These are phyloP conservation scores for Ectemnius continuus DNA, from an alignment of 2,888 invertebrate species.

Conservation along the genomic window DNA sequence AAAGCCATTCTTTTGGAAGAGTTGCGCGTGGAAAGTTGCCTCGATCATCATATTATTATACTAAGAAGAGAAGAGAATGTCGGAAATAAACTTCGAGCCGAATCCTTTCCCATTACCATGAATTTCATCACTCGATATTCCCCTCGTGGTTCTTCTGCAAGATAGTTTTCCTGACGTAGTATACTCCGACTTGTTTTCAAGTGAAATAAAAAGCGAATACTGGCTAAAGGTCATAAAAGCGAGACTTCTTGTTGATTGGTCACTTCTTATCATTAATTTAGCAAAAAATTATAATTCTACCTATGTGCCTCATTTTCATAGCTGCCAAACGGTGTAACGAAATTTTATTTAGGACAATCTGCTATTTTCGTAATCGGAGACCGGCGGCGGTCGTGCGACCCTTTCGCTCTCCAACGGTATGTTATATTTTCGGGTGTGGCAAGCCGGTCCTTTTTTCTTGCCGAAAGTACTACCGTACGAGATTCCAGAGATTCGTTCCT, in stretches of 20 bases:
- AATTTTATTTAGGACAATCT: not conserved
- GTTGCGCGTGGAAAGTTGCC: not conserved
- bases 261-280: too few species aligned
- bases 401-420: not conserved
- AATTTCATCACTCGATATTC: too few species aligned
- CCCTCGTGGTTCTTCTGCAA: too few species aligned
- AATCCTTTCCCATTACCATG: not conserved
- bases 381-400: not conserved
- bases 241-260: too few species aligned
- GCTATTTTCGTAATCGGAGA: not conserved
- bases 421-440: not conserved
- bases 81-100: not conserved
- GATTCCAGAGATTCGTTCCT: slow-evolving; percentile 10
- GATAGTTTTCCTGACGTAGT: too few species aligned
- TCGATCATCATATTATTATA: too few species aligned
- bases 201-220: too few species aligned
- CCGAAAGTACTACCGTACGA: slow-evolving; percentile 12
- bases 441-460: not conserved
- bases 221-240: too few species aligned
- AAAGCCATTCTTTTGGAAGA: not conserved
- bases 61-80: not conserved
- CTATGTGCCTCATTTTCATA: not conserved
- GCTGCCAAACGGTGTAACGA: slow-evolving; percentile 4
- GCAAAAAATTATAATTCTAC: too few species aligned
- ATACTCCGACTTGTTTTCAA: too few species aligned